phyloP scores from a whole-genome alignment of 2,888 invertebrate genomes.

The Diadegma fenestrale region DNA sequence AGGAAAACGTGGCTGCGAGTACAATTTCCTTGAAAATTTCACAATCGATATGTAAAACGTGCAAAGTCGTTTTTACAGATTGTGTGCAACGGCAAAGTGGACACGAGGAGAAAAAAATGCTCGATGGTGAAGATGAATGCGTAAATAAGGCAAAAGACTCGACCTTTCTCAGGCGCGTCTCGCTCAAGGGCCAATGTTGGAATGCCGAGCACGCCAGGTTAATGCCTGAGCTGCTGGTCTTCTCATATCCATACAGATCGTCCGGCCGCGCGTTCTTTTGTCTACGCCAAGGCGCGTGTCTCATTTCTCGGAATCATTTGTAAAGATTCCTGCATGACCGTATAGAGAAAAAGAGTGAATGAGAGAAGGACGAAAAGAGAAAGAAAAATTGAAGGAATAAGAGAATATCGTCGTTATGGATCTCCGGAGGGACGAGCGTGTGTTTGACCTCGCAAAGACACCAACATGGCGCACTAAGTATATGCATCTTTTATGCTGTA shows the following conservation, averaged over 20 bases:
- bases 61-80: not conserved
- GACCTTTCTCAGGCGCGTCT: slow-evolving; percentile 57
- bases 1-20: not conserved
- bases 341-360: slow-evolving; percentile 74
- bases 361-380: not conserved
- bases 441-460: slow-evolving; percentile 54
- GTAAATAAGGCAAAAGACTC: slow-evolving; percentile 58
- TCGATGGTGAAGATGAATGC: slow-evolving; percentile 59
- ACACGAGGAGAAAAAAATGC: not conserved
- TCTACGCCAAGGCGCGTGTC: slow-evolving; percentile 67
- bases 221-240: slow-evolving; percentile 60
- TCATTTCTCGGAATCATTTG: slow-evolving; percentile 80
- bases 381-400: slow-evolving; percentile 34
- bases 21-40: not conserved
- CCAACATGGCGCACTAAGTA: slow-evolving; percentile 20
- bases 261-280: slow-evolving; percentile 68
- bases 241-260: slow-evolving; percentile 36
- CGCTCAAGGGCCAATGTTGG: slow-evolving; percentile 29
- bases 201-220: slow-evolving; percentile 66
- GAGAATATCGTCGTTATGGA: slow-evolving; percentile 63
- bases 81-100: not conserved
- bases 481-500: slow-evolving; percentile 38
- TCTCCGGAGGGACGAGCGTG: slow-evolving; percentile 47
- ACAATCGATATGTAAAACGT: not conserved
- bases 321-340: slow-evolving; percentile 81